Evolutionary conservation across 2,888 invertebrate genomes (phyloP).

Genomic region (Chrysomela aeneicollis): DNA sequence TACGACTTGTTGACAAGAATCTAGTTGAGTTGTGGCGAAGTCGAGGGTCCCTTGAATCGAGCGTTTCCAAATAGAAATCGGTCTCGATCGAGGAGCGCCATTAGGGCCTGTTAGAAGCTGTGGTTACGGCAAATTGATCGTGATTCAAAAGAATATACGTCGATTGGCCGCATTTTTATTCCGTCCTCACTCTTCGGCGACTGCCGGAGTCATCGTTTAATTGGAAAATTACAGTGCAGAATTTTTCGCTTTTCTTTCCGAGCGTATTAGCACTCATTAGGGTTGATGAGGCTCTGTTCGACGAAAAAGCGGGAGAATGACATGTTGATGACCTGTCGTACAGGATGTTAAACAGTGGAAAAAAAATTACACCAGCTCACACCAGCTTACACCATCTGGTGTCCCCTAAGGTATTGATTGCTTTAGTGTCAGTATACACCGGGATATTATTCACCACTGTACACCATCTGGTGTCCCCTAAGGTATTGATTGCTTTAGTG

Average conservation of each 20-base stretch:
- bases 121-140: slow-evolving; percentile 60
- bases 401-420: too few relatives aligned
- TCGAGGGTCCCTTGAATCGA: slow-evolving; percentile 62
- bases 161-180: slow-evolving; percentile 53
- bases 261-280: slow-evolving; percentile 28
- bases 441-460: too few relatives aligned
- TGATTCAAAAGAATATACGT: slow-evolving; percentile 53
- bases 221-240: slow-evolving; percentile 43
- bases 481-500: too few relatives aligned
- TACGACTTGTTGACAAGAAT: slow-evolving; percentile 41
- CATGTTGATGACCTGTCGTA: background rate
- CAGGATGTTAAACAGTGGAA: too few relatives aligned
- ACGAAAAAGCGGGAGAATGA: background rate
- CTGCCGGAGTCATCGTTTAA: slow-evolving; percentile 44
- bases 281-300: slow-evolving; percentile 17
- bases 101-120: slow-evolving; percentile 62
- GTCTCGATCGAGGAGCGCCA: slow-evolving; percentile 59
- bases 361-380: too few relatives aligned
- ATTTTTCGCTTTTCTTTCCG: slow-evolving; percentile 24
- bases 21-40: slow-evolving; percentile 58
- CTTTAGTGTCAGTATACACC: too few relatives aligned
- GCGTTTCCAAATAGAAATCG: slow-evolving; percentile 63
- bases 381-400: too few relatives aligned
- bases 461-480: too few relatives aligned
- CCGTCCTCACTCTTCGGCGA: slow-evolving; percentile 40